Conservation (phyloP, 2,797 vertebrate genomes). For the Merluccius polli region DNA sequence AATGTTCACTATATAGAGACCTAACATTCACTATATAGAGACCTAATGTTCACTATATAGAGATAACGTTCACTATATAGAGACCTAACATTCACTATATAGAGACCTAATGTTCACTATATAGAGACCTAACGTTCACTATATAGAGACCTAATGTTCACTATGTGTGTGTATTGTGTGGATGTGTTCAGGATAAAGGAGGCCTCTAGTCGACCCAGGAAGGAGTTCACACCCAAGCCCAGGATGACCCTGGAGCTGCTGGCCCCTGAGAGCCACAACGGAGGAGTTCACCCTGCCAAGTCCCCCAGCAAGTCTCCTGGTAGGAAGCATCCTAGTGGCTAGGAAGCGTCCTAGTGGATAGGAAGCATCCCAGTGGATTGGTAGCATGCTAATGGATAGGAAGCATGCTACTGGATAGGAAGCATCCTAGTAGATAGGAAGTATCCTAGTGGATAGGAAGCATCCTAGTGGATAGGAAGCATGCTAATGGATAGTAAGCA, state of each 20-base stretch:
- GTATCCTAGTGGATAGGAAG: not conserved
- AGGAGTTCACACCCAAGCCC: constrained; percentile 88
- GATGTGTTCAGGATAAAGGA: constrained; percentile 83
- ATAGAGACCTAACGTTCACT: not conserved
- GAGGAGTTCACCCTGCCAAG: constrained; percentile 80
- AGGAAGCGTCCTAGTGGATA: not conserved
- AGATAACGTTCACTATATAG: not conserved
- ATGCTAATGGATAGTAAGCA: too few relatives aligned
- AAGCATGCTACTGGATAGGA: not conserved
- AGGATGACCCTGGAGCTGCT: constrained; percentile 86
- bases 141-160: not conserved
- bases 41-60: not conserved
- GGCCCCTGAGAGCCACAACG: constrained; percentile 84
- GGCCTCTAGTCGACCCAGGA: constrained; percentile 83
- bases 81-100: not conserved
- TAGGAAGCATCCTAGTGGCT: constrained; percentile 46
- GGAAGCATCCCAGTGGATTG: not conserved
- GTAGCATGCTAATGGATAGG: not conserved
- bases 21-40: not conserved
- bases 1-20: not conserved
- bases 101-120: not conserved
- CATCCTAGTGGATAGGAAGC: not conserved
- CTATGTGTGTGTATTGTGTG: not conserved
- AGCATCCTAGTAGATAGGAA: not conserved
- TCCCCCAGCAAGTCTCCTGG: constrained; percentile 86